Percentiles rank a stretch among this genome's conserved stretches.
Evolutionary conservation across 2,888 invertebrate species (phyloP).

Genomic region (Sialis fuliginosa): DNA sequence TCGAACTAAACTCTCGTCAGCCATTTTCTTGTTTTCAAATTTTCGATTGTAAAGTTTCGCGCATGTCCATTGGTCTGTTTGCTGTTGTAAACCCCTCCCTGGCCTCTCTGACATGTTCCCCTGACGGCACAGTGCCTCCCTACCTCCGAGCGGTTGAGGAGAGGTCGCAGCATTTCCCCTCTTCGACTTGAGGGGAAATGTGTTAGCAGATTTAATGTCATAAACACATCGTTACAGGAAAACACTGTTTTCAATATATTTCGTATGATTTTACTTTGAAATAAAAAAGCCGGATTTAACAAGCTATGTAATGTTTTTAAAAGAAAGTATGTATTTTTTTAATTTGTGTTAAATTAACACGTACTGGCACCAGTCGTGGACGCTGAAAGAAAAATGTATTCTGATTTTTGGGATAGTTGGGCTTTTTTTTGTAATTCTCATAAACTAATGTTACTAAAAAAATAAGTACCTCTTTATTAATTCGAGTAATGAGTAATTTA

Average conservation of each 20-base stretch:
- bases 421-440: too few relatives aligned
- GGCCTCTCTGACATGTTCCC: neutral
- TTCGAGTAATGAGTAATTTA: too few relatives aligned
- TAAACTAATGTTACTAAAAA: too few relatives aligned
- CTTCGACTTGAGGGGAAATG: neutral
- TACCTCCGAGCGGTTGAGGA: neutral
- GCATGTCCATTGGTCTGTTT: slow-evolving; percentile 2
- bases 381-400: too few relatives aligned
- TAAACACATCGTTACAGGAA: slow-evolving; percentile 2
- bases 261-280: too few relatives aligned
- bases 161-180: neutral
- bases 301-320: too few relatives aligned
- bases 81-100: neutral
- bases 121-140: neutral
- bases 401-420: too few relatives aligned
- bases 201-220: slow-evolving; percentile 1
- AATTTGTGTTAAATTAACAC: too few relatives aligned
- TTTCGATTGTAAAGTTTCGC: neutral
- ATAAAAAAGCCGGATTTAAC: too few relatives aligned
- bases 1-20: neutral
- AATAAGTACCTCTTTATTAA: too few relatives aligned
- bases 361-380: too few relatives aligned
- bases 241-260: neutral
- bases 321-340: too few relatives aligned
- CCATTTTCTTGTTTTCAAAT: slow-evolving; percentile 1